These are phyloP conservation scores for Epirrhoe tristata DNA, from an alignment of 2,888 invertebrate species.

Conservation along the genomic window DNA sequence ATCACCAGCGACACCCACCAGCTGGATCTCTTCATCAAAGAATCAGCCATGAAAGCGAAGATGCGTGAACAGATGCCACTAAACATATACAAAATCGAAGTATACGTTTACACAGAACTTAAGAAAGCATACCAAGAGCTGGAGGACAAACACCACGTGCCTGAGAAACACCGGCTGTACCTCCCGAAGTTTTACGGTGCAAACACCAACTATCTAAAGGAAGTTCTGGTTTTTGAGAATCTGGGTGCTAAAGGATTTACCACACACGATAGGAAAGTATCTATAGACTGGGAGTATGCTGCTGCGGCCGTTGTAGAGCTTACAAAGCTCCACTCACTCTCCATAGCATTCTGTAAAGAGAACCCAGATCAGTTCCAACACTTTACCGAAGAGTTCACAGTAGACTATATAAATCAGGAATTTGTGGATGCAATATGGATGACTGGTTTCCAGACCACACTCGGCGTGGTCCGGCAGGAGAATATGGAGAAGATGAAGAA, in stretches of 20 bases:
- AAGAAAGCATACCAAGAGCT: neutral
- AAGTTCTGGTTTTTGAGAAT: neutral
- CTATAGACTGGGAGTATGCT: neutral
- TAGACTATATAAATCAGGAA: conserved; percentile 19
- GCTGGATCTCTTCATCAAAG: conserved; percentile 1
- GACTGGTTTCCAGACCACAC: conserved; percentile 10
- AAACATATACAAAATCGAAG: neutral
- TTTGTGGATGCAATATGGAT: conserved; percentile 14
- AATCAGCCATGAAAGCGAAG: conserved; percentile 14
- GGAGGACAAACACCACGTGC: neutral
- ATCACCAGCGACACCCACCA: neutral
- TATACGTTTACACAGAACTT: neutral
- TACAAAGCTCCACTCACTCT: conserved; percentile 72
- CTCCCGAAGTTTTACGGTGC: neutral
- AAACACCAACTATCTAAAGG: neutral
- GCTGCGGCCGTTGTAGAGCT: conserved; percentile 37
- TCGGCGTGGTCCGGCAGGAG: conserved; percentile 43
- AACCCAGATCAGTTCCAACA: conserved; percentile 59
- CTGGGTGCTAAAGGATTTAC: neutral
- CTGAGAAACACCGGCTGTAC: neutral
- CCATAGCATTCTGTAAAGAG: conserved; percentile 54
- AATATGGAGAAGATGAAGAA: conserved; percentile 45
- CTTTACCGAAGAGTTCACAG: conserved; percentile 37
- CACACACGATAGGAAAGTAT: neutral
- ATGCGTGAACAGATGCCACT: neutral